phyloP scores from a whole-genome alignment of 53 echinoderm and acorn worm species.

The Antedon mediterranea region DNA sequence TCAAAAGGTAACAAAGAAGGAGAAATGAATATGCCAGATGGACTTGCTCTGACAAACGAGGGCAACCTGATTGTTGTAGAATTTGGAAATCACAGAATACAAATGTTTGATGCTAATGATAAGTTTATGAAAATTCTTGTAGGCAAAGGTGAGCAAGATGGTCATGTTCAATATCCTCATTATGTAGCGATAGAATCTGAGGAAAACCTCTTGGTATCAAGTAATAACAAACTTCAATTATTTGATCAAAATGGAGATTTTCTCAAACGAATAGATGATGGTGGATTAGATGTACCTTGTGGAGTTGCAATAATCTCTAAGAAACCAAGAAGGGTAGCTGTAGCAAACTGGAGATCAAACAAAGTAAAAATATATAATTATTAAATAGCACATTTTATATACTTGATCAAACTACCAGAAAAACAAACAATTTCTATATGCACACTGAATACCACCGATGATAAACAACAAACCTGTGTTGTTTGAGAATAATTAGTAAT shows the following conservation, averaged over 20 bases:
- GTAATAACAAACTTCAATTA: not conserved
- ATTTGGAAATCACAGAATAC: not conserved
- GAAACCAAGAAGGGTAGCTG: not conserved
- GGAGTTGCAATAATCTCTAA: not conserved
- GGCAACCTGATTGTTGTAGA: not conserved
- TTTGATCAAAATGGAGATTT: not conserved
- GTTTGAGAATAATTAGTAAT: no score
- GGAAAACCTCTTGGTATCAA: not conserved
- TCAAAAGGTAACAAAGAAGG: not conserved
- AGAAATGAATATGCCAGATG: not conserved
- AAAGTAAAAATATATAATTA: not conserved
- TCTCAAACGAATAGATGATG: not conserved
- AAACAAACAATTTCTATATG: no score
- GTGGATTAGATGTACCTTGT: not conserved
- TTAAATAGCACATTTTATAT: no score
- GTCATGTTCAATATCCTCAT: not conserved
- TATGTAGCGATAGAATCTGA: not conserved
- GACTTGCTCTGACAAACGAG: not conserved
- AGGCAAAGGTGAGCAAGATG: not conserved
- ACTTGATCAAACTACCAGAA: no score
- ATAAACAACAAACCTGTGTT: no score
- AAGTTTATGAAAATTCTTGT: not conserved
- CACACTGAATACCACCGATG: no score
- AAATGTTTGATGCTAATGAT: not conserved
- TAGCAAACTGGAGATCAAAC: not conserved